Conservation (phyloP, 1,140 invertebrate species). For the Nebria ingens region DNA sequence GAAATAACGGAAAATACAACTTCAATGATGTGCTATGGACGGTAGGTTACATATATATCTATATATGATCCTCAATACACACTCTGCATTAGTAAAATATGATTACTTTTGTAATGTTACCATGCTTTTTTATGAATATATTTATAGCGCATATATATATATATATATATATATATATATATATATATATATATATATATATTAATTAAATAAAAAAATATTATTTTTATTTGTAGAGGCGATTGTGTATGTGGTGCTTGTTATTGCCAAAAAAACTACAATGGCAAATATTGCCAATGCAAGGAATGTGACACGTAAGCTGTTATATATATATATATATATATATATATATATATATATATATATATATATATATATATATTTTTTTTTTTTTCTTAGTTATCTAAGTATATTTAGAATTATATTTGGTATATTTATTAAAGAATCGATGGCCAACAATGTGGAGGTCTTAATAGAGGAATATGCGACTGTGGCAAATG, state of each 20-base stretch:
- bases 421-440: no score
- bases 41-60: slow-evolving; percentile 27
- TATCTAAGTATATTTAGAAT: no score
- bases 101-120: no score
- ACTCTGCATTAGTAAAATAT: no score
- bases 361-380: no score
- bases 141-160: no score
- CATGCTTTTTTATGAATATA: no score
- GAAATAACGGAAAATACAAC: slow-evolving; percentile 28
- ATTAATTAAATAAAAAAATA: slow-evolving; percentile 34
- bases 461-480: neutral
- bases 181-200: neutral
- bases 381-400: neutral
- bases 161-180: slow-evolving; percentile 30
- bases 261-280: slow-evolving; percentile 37
- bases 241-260: slow-evolving; percentile 17
- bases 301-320: slow-evolving; percentile 28
- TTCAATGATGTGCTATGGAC: neutral
- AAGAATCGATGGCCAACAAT: neutral
- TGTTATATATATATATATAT: slow-evolving; percentile 8
- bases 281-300: slow-evolving; percentile 42
- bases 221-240: neutral
- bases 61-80: slow-evolving; percentile 35
- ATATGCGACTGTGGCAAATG: neutral
- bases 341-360: no score